Conservation (phyloP, 2,113 vertebrate genomes). For the Hemibagrus wyckioides region DNA sequence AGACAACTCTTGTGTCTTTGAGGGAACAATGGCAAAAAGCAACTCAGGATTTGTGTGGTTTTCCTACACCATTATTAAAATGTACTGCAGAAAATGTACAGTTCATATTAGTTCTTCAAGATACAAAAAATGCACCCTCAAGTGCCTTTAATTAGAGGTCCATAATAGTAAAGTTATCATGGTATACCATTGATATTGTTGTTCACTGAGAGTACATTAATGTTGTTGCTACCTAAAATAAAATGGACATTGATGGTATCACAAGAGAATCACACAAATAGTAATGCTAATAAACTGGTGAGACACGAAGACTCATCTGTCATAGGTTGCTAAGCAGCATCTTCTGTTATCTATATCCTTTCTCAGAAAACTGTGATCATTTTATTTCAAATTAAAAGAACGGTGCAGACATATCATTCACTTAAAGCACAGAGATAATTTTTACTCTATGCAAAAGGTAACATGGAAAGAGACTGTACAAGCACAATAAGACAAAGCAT, state of each 20-base stretch:
- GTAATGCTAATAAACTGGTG: neutral
- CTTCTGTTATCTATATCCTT: neutral
- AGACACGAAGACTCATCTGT: neutral
- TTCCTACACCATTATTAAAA: neutral
- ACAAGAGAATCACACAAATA: neutral
- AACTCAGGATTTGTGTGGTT: neutral
- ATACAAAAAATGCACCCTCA: neutral
- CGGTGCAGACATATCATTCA: neutral
- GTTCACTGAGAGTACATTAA: neutral
- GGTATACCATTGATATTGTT: neutral
- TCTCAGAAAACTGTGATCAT: neutral
- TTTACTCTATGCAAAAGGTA: neutral
- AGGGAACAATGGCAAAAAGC: neutral
- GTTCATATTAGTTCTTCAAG: neutral
- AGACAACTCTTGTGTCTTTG: neutral
- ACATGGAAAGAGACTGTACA: constrained; percentile 11
- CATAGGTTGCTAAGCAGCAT: constrained; percentile 4
- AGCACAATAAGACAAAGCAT: constrained; percentile 17
- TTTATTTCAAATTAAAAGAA: neutral
- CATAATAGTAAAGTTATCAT: neutral
- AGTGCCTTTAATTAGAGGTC: neutral
- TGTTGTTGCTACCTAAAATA: neutral
- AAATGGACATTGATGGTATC: neutral
- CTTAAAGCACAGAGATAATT: constrained; percentile 2
- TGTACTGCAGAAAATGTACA: neutral